Percentiles rank a stretch among this genome's conserved stretches.
Conservation (phyloP, 2,797 vertebrate species). For the Peromyscus nudipes region DNA sequence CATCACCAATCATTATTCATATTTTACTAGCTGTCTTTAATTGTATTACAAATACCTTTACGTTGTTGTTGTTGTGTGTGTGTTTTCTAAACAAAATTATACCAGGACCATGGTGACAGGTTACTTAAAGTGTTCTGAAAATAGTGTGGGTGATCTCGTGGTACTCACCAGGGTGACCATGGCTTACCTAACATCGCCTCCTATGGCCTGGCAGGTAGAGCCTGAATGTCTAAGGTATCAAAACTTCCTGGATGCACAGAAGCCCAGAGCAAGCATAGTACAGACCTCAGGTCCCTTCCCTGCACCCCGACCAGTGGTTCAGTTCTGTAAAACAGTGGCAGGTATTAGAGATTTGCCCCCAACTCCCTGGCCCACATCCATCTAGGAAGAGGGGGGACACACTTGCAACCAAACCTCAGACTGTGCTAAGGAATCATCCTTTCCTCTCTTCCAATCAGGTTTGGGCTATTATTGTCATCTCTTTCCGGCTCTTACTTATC, state of each 20-base stretch:
- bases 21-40: background rate
- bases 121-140: background rate
- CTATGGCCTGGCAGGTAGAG: background rate
- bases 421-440: background rate
- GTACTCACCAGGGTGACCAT: background rate
- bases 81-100: background rate
- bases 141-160: background rate
- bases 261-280: background rate
- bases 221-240: background rate
- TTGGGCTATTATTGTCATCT: background rate
- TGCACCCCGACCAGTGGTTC: too few species aligned
- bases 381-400: background rate
- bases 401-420: background rate
- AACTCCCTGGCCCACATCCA: too few species aligned
- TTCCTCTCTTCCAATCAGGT: background rate
- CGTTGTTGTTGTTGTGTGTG: background rate
- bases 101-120: background rate
- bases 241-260: background rate
- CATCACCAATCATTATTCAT: background rate
- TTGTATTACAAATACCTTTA: background rate
- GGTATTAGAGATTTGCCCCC: background rate
- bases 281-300: background rate
- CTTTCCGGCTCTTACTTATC: background rate
- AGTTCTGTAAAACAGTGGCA: background rate
- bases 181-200: background rate